These are phyloP conservation scores for Labeo calbasu DNA, from an alignment of 2,797 vertebrate genomes.

Conservation along the genomic window DNA sequence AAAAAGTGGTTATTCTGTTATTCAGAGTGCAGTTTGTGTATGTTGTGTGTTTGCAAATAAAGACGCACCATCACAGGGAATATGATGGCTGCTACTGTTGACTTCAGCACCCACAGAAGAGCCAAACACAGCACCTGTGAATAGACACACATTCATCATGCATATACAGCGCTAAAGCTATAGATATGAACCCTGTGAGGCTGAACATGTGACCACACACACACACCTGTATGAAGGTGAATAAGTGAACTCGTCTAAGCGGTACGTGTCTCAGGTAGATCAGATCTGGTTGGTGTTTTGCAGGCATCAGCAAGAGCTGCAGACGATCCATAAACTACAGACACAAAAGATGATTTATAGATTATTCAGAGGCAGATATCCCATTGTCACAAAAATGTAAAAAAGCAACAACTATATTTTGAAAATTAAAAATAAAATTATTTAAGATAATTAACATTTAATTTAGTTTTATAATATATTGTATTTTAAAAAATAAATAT, in stretches of 20 bases:
- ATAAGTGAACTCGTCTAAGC: conserved; percentile 92
- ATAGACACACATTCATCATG: conserved; percentile 65
- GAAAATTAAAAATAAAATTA: neutral
- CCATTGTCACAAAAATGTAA: neutral
- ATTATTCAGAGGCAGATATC: neutral
- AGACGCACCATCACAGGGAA: conserved; percentile 95
- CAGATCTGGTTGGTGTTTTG: conserved; percentile 97
- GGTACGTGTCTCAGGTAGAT: conserved; percentile 99
- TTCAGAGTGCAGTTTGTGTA: neutral
- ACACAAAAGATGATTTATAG: neutral
- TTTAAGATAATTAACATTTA: neutral
- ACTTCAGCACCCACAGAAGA: conserved; percentile 96
- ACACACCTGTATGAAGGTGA: conserved; percentile 90
- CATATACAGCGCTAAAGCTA: conserved; percentile 63
- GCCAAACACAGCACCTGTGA: conserved; percentile 84
- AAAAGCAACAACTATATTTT: neutral
- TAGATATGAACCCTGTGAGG: neutral
- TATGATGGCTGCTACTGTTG: conserved; percentile 95
- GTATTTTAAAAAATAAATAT: neutral
- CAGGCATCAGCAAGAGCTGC: conserved; percentile 95
- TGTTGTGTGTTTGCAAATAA: neutral
- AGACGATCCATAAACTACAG: conserved; percentile 96
- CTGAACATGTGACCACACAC: neutral
- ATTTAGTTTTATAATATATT: neutral
- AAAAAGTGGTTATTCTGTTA: neutral